Evolutionary conservation across 2,113 vertebrate species (phyloP).

Genomic region (Tachuris rubrigastra): DNA sequence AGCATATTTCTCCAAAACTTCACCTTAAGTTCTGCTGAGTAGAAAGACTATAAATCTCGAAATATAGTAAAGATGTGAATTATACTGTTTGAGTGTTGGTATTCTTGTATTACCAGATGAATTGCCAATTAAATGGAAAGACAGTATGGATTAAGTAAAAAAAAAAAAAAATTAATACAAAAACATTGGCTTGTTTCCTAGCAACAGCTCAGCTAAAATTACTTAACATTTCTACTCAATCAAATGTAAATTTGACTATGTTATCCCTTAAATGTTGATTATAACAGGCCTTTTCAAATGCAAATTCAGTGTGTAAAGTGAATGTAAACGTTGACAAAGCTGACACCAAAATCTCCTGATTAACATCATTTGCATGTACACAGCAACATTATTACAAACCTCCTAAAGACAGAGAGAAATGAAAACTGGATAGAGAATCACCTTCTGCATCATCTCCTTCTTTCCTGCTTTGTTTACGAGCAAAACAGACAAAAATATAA

Average conservation of each 20-base stretch:
- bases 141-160: slow-evolving; percentile 54
- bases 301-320: slow-evolving; percentile 77
- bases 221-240: slow-evolving; percentile 77
- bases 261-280: slow-evolving; percentile 81
- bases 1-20: neutral
- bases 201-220: slow-evolving; percentile 77
- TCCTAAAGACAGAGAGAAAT: slow-evolving; percentile 33
- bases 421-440: slow-evolving; percentile 33
- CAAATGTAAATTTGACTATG: slow-evolving; percentile 79
- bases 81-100: slow-evolving; percentile 28
- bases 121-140: slow-evolving; percentile 58
- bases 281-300: slow-evolving; percentile 78
- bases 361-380: slow-evolving; percentile 68
- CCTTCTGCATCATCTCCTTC: slow-evolving; percentile 24
- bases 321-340: slow-evolving; percentile 80
- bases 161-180: slow-evolving; percentile 51
- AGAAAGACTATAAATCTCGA: slow-evolving; percentile 39
- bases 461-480: neutral
- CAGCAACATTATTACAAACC: slow-evolving; percentile 43
- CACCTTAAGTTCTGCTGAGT: slow-evolving; percentile 32
- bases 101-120: slow-evolving; percentile 23
- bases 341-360: slow-evolving; percentile 72
- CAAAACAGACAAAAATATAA: neutral
- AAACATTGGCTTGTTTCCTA: slow-evolving; percentile 79
- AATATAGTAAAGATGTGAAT: slow-evolving; percentile 51